phyloP scores from a whole-genome alignment of 92 coral and sea anemone species.

The Zoanthus solanderi region DNA sequence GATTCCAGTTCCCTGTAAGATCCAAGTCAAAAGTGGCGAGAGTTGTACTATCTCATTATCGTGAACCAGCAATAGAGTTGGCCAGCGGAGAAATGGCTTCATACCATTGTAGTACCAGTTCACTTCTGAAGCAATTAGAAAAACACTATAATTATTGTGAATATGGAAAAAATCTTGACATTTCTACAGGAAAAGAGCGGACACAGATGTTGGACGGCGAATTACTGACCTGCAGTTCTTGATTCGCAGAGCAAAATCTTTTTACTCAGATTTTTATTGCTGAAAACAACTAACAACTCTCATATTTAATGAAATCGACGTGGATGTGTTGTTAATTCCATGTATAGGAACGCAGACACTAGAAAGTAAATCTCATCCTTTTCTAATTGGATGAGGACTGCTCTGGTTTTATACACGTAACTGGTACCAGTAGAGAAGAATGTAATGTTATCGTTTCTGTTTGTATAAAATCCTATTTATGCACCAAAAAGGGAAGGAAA shows the following conservation, averaged over 20 bases:
- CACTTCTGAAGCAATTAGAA: conserved; percentile 13
- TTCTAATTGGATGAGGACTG: too few relatives aligned
- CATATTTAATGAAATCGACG: too few relatives aligned
- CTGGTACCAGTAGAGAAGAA: too few relatives aligned
- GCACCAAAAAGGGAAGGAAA: too few relatives aligned
- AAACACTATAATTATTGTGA: conserved; percentile 6
- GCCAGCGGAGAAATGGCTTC: neutral
- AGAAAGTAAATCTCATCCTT: too few relatives aligned
- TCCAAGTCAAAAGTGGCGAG: conserved; percentile 6
- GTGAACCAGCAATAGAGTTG: conserved; percentile 1
- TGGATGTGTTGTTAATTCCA: too few relatives aligned
- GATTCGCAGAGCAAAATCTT: neutral
- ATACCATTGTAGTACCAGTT: neutral
- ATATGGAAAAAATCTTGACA: conserved; percentile 24
- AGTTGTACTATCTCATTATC: neutral
- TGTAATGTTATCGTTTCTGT: too few relatives aligned
- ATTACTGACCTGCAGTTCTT: neutral
- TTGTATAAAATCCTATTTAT: too few relatives aligned
- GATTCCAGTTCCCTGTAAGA: neutral
- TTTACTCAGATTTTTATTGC: too few relatives aligned
- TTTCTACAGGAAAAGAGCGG: conserved; percentile 19
- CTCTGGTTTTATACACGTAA: too few relatives aligned
- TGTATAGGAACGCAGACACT: too few relatives aligned
- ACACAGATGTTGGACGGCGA: neutral
- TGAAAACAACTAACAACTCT: too few relatives aligned